phyloP scores from a whole-genome alignment of 2,797 vertebrate genomes.

The Myripristis murdjan region DNA sequence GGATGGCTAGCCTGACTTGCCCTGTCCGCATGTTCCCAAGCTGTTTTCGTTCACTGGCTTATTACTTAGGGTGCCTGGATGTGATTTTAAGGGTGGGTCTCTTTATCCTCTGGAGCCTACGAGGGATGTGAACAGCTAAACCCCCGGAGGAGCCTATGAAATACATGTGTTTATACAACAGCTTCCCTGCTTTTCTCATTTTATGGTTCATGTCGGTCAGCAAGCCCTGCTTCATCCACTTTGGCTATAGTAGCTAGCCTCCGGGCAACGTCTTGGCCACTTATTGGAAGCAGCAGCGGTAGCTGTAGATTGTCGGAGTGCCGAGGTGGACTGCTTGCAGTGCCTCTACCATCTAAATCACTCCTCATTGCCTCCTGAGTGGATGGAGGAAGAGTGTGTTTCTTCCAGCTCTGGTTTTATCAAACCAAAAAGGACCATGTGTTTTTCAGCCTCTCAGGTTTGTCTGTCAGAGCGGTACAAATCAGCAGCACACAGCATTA shows the following conservation, averaged over 20 bases:
- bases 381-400: constrained; percentile 42
- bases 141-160: constrained; percentile 62
- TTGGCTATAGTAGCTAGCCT: constrained; percentile 58
- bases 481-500: constrained; percentile 79
- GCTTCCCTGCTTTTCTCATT: constrained; percentile 71
- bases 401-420: constrained; percentile 57
- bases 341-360: constrained; percentile 73
- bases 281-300: constrained; percentile 73
- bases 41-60: constrained; percentile 70
- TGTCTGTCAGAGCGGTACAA: constrained; percentile 65
- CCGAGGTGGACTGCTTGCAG: constrained; percentile 54
- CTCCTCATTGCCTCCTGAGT: constrained; percentile 52
- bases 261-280: constrained; percentile 53
- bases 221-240: constrained; percentile 60
- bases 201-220: constrained; percentile 67
- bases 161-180: constrained; percentile 77
- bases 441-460: constrained; percentile 44
- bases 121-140: constrained; percentile 62
- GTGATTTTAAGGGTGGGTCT: constrained; percentile 64
- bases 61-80: constrained; percentile 66
- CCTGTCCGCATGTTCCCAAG: constrained; percentile 55
- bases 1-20: constrained; percentile 54
- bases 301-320: constrained; percentile 57
- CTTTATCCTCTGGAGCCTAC: constrained; percentile 69
- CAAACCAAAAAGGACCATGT: constrained; percentile 49